Evolutionary conservation across 2,113 vertebrate species (phyloP), one percentile per base, ranked within the genome.

Genomic region (Uria lomvia): DNA sequence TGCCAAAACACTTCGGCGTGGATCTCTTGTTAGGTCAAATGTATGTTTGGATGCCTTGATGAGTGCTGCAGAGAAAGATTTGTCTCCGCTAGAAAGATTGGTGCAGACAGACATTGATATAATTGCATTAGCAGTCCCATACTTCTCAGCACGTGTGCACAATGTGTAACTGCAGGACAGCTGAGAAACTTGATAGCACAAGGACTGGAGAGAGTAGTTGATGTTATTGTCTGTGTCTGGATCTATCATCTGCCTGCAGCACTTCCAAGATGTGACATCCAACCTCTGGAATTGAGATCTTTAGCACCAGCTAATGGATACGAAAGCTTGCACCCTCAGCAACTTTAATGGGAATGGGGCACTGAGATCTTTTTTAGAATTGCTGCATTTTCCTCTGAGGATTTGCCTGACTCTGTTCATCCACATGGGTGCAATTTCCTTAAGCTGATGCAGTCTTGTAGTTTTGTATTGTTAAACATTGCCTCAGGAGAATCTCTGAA

Each of bases 1-100:
- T 96, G 95, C 74, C 95, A 94, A 87, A 92, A 75, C 49, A 24
- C 65, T 79, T 85, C 0, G 1, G 45, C 73, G 58, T 91, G 86
- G 72, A 91, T 92, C 94, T 93, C 72, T 95, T 81, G 45, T 95
- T 95, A 91, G 83, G 88, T 81, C 73, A 92, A 91, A 88, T 26
- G 56, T 65, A 75, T 42, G 53, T 89, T 85, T 91, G 91, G 50
- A 76, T 83, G 88, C 75, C 72, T 96, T 72, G 77, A 93, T 95
- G 90, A 88, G 89, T 9, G 32, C 89, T 65, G 73, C 71, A 85
- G 74, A 89, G 80, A 58, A 70, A 93, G 91, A 84, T 94, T 72
- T 84, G 72, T 90, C 83, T 93, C 79, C 5, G 2, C 47, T 43
- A 65, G 75, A 34, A 83, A 89, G 76, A 92, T 45, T 45, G 91